Conservation (phyloP, 2,113 vertebrate species). For the Neofelis nebulosa region DNA sequence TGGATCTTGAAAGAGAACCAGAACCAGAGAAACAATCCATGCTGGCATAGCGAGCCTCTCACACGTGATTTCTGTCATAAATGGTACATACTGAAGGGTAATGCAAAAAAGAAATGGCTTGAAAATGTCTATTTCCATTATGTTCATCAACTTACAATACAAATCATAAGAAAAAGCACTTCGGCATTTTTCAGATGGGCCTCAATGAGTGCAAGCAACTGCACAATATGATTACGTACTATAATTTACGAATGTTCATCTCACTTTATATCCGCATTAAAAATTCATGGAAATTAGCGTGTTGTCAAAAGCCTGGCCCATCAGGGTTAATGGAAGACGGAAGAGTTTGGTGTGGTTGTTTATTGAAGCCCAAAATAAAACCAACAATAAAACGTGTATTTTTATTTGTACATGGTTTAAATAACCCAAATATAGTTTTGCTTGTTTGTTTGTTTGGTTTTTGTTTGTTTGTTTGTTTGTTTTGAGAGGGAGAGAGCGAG, state of each 20-base stretch:
- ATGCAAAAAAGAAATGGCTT: conserved; percentile 5
- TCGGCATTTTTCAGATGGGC: not conserved
- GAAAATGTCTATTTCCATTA: not conserved
- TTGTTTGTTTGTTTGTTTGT: too few relatives aligned
- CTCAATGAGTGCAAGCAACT: conserved; percentile 33
- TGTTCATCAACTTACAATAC: not conserved
- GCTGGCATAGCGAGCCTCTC: not conserved
- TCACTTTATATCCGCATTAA: conserved; percentile 19
- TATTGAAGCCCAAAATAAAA: not conserved
- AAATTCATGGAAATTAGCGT: conserved; percentile 4
- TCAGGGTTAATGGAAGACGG: not conserved
- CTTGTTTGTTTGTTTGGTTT: too few relatives aligned
- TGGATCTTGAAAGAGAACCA: not conserved
- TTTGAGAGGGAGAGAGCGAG: too few relatives aligned
- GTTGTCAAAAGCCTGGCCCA: not conserved
- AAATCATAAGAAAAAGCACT: not conserved
- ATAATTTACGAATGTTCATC: not conserved
- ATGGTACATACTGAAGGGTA: not conserved
- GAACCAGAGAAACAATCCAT: not conserved
- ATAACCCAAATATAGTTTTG: not conserved
- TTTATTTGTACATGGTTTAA: not conserved
- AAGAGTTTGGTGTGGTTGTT: not conserved
- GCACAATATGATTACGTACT: not conserved
- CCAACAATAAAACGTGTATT: not conserved
- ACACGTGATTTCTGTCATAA: not conserved